A percentile compares a stretch with the other conserved stretches of the same genome.
These are phyloP conservation scores for Larimichthys crocea DNA, from an alignment of 2,113 vertebrate genomes.

Conservation along the genomic window DNA sequence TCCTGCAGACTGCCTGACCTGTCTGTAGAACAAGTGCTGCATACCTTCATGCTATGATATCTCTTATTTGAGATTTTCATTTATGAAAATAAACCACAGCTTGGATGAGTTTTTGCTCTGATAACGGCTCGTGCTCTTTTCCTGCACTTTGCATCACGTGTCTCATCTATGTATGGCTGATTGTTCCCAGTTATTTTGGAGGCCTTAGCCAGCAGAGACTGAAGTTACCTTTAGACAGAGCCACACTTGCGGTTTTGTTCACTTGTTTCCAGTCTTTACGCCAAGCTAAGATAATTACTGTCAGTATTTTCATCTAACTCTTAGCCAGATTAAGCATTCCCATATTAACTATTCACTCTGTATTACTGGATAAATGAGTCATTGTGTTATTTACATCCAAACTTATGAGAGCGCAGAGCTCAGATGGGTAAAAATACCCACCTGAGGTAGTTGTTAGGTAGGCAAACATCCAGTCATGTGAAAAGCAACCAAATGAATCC, in stretches of 20 bases:
- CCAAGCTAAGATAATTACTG: not conserved
- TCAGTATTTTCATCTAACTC: not conserved
- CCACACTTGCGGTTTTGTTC: not conserved
- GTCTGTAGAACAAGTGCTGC: not conserved
- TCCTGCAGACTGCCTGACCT: not conserved
- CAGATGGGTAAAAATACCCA: not conserved
- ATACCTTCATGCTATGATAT: not conserved
- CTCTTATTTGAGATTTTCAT: not conserved
- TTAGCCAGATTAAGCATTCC: not conserved
- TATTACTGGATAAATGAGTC: not conserved
- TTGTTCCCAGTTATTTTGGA: not conserved
- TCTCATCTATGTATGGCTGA: not conserved
- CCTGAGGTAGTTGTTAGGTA: not conserved
- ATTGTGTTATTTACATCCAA: not conserved
- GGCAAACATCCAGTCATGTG: slow-evolving; percentile 9
- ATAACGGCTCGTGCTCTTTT: not conserved
- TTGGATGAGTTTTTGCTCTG: not conserved
- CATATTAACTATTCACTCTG: not conserved
- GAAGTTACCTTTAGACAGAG: not conserved
- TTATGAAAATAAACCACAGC: not conserved
- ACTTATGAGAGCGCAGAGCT: not conserved
- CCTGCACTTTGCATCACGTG: not conserved
- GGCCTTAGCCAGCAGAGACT: not conserved
- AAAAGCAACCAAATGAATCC: not conserved
- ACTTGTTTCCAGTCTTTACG: not conserved